These are phyloP conservation scores for Apostichopus parvimensis DNA, from an alignment of 35 echinoderm and acorn worm genomes.

Conservation along the genomic window DNA sequence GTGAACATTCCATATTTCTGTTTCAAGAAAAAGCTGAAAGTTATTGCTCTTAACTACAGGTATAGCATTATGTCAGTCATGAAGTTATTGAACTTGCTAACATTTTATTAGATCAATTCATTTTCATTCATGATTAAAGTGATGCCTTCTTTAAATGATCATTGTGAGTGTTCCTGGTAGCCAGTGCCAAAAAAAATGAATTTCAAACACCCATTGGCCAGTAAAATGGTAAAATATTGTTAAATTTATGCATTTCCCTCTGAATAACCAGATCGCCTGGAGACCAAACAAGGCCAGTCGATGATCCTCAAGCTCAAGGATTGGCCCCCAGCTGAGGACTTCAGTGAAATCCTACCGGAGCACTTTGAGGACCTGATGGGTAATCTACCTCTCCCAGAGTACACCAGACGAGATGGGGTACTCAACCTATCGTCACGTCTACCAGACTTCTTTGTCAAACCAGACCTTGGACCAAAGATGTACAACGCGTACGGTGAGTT, in stretches of 20 bases:
- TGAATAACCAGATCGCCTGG: slow-evolving; percentile 65
- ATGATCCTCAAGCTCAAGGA: slow-evolving; percentile 95
- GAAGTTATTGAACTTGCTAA: too few relatives aligned
- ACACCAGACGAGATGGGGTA: slow-evolving; percentile 80
- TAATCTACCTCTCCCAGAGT: slow-evolving; percentile 90
- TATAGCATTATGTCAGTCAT: too few relatives aligned
- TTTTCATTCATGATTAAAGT: too few relatives aligned
- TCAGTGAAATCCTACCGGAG: slow-evolving; percentile 86
- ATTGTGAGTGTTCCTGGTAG: too few relatives aligned
- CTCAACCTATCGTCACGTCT: slow-evolving; percentile 89
- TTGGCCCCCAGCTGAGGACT: slow-evolving; percentile 96
- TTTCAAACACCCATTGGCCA: too few relatives aligned
- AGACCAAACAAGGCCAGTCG: slow-evolving; percentile 78
- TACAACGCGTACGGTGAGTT: slow-evolving; percentile 97
- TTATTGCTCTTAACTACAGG: too few relatives aligned
- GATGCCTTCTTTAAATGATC: too few relatives aligned
- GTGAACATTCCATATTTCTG: too few relatives aligned
- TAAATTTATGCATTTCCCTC: background rate
- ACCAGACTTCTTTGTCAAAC: slow-evolving; percentile 98
- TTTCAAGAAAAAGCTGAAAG: too few relatives aligned
- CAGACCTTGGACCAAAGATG: slow-evolving; percentile 99
- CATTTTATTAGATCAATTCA: too few relatives aligned
- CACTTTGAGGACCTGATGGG: slow-evolving; percentile 93
- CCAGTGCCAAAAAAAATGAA: too few relatives aligned
- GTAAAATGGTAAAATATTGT: too few relatives aligned